Evolutionary conservation across 2,888 invertebrate genomes (phyloP).

Genomic region (Argynnis bischoffii): DNA sequence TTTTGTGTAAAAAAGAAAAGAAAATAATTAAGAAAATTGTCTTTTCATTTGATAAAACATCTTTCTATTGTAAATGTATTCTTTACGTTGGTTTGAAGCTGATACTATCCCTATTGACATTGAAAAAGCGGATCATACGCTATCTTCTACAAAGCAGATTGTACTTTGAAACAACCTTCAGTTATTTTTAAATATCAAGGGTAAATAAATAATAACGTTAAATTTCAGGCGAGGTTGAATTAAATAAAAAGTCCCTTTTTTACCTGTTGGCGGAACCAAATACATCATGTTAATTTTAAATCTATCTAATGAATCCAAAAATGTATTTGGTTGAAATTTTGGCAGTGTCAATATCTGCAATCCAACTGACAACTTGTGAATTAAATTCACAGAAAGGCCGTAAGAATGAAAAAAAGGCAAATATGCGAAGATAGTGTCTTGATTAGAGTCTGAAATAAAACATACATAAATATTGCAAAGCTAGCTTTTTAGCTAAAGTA

Average conservation of each 20-base stretch:
- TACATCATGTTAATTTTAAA: conserved; percentile 84
- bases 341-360: conserved; percentile 85
- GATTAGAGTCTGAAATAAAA: conserved; percentile 58
- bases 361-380: conserved; percentile 83
- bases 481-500: too few relatives aligned
- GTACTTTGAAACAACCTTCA: too few relatives aligned
- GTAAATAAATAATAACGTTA: too few relatives aligned
- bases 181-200: too few relatives aligned
- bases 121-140: too few relatives aligned
- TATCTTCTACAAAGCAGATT: too few relatives aligned
- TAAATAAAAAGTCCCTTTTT: not conserved
- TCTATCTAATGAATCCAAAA: conserved; percentile 82
- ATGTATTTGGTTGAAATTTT: conserved; percentile 86
- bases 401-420: conserved; percentile 89
- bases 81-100: too few relatives aligned
- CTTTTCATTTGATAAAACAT: too few relatives aligned
- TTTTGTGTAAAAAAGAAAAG: not conserved
- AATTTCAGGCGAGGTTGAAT: too few relatives aligned
- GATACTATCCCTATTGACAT: too few relatives aligned
- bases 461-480: not conserved
- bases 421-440: conserved; percentile 82
- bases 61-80: too few relatives aligned
- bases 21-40: too few relatives aligned
- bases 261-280: conserved; percentile 90
- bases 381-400: conserved; percentile 81